phyloP scores from a whole-genome alignment of 2,888 invertebrate genomes.

The Meiosimyza decipiens region DNA sequence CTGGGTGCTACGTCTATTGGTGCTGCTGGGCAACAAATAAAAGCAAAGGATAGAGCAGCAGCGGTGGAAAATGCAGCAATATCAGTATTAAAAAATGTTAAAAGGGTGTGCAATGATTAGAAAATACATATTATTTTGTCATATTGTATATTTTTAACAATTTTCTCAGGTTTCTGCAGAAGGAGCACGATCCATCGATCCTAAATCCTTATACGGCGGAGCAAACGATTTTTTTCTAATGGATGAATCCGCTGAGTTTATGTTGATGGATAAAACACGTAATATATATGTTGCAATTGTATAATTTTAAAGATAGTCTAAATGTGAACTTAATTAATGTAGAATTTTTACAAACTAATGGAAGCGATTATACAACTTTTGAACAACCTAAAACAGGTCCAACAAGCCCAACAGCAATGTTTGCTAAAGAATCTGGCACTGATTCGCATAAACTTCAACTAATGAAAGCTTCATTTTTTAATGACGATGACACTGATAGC shows the following conservation, averaged over 20 bases:
- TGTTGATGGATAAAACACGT: constrained; percentile 63
- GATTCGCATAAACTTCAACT: constrained; percentile 79
- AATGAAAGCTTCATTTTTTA: constrained; percentile 84
- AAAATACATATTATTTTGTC: not conserved
- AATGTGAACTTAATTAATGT: not conserved
- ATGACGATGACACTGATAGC: constrained; percentile 59
- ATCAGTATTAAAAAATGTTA: constrained; percentile 49
- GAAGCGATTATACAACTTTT: constrained; percentile 55
- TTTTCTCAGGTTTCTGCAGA: constrained; percentile 43
- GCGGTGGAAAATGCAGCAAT: constrained; percentile 50
- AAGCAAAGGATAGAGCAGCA: constrained; percentile 22
- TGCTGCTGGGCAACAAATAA: constrained; percentile 8
- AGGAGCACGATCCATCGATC: constrained; percentile 54
- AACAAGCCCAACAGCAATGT: constrained; percentile 72
- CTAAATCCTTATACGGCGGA: constrained; percentile 48
- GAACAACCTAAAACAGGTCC: constrained; percentile 52
- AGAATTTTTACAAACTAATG: constrained; percentile 59
- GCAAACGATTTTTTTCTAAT: constrained; percentile 52
- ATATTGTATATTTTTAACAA: not conserved
- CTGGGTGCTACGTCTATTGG: constrained; percentile 43
- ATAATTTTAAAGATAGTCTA: not conserved
- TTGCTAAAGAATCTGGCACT: constrained; percentile 73
- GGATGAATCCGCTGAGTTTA: constrained; percentile 59
- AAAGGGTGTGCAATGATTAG: constrained; percentile 43
- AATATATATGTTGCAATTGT: constrained; percentile 30